Base-by-base conservation (phyloP, 2,797 vertebrate genomes). In the Pelodytes ibericus region DNA sequence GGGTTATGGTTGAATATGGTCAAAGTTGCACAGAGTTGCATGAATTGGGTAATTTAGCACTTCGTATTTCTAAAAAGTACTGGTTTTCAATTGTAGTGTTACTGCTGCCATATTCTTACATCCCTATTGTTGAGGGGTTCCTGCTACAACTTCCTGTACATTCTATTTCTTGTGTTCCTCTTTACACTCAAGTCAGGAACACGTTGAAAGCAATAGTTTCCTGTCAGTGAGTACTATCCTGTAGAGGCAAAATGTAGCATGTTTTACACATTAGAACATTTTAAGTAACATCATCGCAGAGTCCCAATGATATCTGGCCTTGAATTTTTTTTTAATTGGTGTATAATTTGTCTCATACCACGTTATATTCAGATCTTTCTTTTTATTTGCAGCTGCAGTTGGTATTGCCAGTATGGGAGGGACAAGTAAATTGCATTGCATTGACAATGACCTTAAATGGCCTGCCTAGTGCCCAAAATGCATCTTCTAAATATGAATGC, bases 41-140 rank as follows among this genome's bases (percentile, higher is more conserved):
- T n/a, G n/a, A n/a, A n/a, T n/a, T n/a, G n/a, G n/a, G n/a, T n/a
- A n/a, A n/a, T n/a, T n/a, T n/a, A n/a, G n/a, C n/a, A n/a, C n/a
- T n/a, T n/a, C n/a, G n/a, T n/a, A n/a, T n/a, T n/a, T n/a, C n/a
- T n/a, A n/a, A n/a, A n/a, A n/a, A n/a, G n/a, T n/a, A n/a, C n/a
- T n/a, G n/a, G n/a, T n/a, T n/a, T 18, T 44, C 60, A 51, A 4
- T 24, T 11, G 13, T 59, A 20, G 13, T 20, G 13, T 20, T 26
- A 22, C 22, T 44, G 20, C 51, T 36, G 24, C n/a, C 29, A 39
- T 74, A 18, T 18, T 41, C 72, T 49, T 2, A 1, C 20, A 30
- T 33, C 20, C 24, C 49, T 57, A 75, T 75, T 68, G 72, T 74
- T 59, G 25, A 49, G 29, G 3, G 51, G 31, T 77, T 77, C 59